phyloP scores from a whole-genome alignment of 2,113 vertebrate genomes.

The Urocitellus parryii region DNA sequence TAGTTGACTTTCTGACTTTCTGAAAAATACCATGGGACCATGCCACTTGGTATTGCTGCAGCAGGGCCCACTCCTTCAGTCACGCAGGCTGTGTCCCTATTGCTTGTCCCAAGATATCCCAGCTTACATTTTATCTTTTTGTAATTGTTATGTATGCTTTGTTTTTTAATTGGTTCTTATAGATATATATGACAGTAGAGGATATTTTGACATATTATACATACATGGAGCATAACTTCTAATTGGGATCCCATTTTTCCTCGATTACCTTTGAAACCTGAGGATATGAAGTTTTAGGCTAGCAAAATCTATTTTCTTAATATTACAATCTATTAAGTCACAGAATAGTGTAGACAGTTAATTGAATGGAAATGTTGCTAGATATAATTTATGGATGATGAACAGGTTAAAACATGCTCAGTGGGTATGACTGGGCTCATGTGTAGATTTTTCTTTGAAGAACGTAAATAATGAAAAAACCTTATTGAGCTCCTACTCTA shows the following conservation, averaged over 20 bases:
- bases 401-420: background rate
- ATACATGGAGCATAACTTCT: too few relatives aligned
- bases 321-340: background rate
- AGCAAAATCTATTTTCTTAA: background rate
- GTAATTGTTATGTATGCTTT: too few relatives aligned
- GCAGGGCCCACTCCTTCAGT: background rate
- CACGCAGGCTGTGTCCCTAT: background rate
- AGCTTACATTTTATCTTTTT: background rate
- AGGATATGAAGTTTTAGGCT: background rate
- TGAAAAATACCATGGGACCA: constrained; percentile 5
- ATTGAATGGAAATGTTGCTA: constrained; percentile 25
- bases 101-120: background rate
- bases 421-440: background rate
- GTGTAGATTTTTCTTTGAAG: background rate
- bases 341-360: background rate
- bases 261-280: background rate
- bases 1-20: background rate
- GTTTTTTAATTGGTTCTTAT: too few relatives aligned
- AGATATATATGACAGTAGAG: too few relatives aligned
- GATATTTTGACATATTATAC: too few relatives aligned
- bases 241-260: background rate
- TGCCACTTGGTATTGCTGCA: background rate
- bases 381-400: background rate
- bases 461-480: background rate
- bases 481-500: background rate